These are phyloP conservation scores for Mirza zaza DNA, from an alignment of 2,113 vertebrate species.

Conservation along the genomic window DNA sequence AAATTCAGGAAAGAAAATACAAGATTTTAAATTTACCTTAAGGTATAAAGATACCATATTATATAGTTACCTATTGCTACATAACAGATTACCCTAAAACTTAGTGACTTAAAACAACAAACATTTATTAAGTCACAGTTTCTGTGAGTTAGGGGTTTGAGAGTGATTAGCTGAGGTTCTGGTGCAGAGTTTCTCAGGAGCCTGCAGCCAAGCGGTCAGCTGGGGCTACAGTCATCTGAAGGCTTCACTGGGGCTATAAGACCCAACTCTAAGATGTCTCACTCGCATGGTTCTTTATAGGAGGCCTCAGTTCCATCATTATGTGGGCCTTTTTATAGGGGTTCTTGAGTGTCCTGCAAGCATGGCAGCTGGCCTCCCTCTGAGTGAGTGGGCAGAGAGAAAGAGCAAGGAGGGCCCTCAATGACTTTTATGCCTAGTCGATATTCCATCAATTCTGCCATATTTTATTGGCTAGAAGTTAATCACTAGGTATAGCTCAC, in stretches of 20 bases:
- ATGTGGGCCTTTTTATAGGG: not conserved
- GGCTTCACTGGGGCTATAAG: not conserved
- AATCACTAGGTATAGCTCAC: not conserved
- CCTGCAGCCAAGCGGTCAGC: not conserved
- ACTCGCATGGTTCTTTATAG: not conserved
- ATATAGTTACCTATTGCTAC: not conserved
- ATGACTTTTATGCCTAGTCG: not conserved
- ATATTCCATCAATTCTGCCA: not conserved
- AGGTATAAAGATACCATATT: not conserved
- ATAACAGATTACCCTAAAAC: not conserved
- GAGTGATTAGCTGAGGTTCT: not conserved
- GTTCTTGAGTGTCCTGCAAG: not conserved
- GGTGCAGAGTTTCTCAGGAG: not conserved
- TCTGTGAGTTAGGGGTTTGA: not conserved
- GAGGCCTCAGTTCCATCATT: not conserved
- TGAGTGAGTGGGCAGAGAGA: not conserved
- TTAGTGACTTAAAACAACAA: not conserved
- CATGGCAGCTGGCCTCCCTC: not conserved
- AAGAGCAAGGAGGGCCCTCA: not conserved
- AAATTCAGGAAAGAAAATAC: not conserved
- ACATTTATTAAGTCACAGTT: not conserved
- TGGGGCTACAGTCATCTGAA: not conserved
- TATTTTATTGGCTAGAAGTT: not conserved
- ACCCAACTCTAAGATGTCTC: not conserved
- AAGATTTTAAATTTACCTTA: not conserved